Percentiles rank a stretch among this genome's conserved stretches.
phyloP scores from a whole-genome alignment of 2,113 vertebrate genomes.

The Mungos mungo region DNA sequence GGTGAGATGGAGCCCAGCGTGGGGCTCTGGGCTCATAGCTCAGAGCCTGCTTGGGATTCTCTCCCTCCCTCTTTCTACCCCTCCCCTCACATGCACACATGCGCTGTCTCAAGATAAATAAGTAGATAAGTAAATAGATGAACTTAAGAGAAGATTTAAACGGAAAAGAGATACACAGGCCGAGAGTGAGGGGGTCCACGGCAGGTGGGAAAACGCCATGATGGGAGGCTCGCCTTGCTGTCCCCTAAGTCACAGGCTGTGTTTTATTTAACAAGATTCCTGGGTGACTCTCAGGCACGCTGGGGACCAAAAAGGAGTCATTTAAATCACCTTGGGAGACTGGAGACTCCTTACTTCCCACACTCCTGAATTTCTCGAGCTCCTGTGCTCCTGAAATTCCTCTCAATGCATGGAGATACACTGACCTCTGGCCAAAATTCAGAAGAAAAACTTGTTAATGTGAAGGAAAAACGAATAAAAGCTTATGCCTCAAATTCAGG shows the following conservation, averaged over 20 bases:
- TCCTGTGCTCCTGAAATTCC: neutral
- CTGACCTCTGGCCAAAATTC: neutral
- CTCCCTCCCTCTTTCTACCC: too few relatives aligned
- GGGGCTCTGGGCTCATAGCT: too few relatives aligned
- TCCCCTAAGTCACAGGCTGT: too few relatives aligned
- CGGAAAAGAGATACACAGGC: neutral
- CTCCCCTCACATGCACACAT: too few relatives aligned
- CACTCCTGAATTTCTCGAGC: neutral
- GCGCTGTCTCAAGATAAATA: too few relatives aligned
- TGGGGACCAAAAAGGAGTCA: neutral
- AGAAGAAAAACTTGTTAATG: neutral
- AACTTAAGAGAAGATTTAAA: neutral
- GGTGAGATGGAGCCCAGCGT: too few relatives aligned
- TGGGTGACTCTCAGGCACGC: fast-evolving
- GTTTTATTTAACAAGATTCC: neutral
- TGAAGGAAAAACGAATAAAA: neutral
- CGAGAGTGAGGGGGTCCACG: fast-evolving
- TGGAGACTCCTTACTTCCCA: neutral
- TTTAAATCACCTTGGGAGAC: too few relatives aligned
- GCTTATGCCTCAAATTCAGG: neutral
- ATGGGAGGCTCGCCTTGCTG: fast-evolving
- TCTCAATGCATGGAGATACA: neutral
- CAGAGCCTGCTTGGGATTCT: too few relatives aligned
- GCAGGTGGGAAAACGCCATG: fast-evolving
- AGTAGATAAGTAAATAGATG: too few relatives aligned